Evolutionary conservation across 2,888 invertebrate genomes (phyloP).

Genomic region (Drosophila phalerata): DNA sequence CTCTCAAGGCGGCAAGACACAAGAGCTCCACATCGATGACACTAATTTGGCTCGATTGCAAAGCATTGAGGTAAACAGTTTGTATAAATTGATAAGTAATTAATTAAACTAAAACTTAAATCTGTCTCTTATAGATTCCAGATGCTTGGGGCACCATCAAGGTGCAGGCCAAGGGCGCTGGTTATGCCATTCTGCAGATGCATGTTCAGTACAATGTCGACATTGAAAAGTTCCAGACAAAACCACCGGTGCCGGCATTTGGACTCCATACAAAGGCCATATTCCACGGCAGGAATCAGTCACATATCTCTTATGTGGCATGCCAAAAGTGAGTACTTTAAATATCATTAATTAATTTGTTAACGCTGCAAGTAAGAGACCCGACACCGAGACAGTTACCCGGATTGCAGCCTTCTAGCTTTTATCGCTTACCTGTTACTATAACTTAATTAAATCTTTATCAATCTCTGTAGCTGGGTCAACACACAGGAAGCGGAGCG

Average conservation of each 20-base stretch:
- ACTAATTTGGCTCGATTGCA: conserved; percentile 93
- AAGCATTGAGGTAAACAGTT: conserved; percentile 88
- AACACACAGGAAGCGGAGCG: conserved; percentile 91
- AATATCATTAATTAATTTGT: background rate
- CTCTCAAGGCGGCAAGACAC: conserved; percentile 89
- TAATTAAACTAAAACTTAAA: background rate
- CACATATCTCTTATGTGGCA: conserved; percentile 93
- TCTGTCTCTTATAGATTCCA: conserved; percentile 88
- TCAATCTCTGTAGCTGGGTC: conserved; percentile 89
- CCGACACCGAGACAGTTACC: no score
- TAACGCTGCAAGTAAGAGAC: no score
- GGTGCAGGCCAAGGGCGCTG: conserved; percentile 96
- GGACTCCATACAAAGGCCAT: conserved; percentile 90
- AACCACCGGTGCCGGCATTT: conserved; percentile 93
- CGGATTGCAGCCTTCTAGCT: no score
- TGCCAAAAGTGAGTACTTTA: conserved; percentile 91
- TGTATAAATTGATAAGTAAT: background rate
- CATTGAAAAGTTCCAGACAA: conserved; percentile 92
- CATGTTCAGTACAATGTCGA: conserved; percentile 97
- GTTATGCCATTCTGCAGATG: conserved; percentile 97
- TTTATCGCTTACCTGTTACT: no score
- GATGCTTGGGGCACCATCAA: conserved; percentile 97
- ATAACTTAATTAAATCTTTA: background rate
- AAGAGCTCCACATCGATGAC: conserved; percentile 89
- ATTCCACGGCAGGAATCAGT: conserved; percentile 96